Conservation (phyloP, 2,888 invertebrate genomes). For the Diloba caeruleocephala region DNA sequence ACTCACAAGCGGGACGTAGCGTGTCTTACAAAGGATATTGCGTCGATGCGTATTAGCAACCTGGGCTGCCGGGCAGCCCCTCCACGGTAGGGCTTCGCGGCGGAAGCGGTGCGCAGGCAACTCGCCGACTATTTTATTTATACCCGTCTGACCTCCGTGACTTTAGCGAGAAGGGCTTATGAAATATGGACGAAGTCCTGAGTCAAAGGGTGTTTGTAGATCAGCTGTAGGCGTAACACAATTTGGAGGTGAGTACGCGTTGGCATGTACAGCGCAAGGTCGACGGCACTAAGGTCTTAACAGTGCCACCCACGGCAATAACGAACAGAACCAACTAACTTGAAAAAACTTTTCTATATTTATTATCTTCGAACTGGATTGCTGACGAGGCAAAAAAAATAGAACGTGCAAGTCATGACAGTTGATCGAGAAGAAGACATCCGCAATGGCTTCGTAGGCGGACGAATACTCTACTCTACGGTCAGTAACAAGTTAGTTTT, state of each 20-base stretch:
- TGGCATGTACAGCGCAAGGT: slow-evolving; percentile 28
- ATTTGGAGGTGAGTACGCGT: not conserved
- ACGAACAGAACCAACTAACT: slow-evolving; percentile 3
- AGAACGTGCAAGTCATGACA: slow-evolving; percentile 38
- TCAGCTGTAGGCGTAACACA: slow-evolving; percentile 28
- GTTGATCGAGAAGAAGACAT: slow-evolving; percentile 17
- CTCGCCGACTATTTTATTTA: slow-evolving; percentile 49
- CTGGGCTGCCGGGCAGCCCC: slow-evolving; percentile 51
- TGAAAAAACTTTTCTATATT: slow-evolving; percentile 15
- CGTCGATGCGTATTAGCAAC: slow-evolving; percentile 56
- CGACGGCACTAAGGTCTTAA: slow-evolving; percentile 26
- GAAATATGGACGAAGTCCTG: slow-evolving; percentile 22
- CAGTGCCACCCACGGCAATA: slow-evolving; percentile 10
- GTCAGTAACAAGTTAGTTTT: slow-evolving; percentile 26
- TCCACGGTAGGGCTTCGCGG: slow-evolving; percentile 63
- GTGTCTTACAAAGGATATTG: slow-evolving; percentile 59
- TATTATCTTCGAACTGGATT: slow-evolving; percentile 25
- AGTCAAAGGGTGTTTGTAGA: slow-evolving; percentile 17
- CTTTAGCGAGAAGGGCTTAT: slow-evolving; percentile 16
- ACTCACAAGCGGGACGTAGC: slow-evolving; percentile 53
- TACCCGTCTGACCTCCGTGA: slow-evolving; percentile 33
- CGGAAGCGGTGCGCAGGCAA: slow-evolving; percentile 41
- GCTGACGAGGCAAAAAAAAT: slow-evolving; percentile 30
- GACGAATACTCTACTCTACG: slow-evolving; percentile 12
- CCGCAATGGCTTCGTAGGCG: slow-evolving; percentile 26